A percentile compares a stretch with the other conserved stretches of the same genome.
phyloP scores from a whole-genome alignment of 2,797 vertebrate genomes.

The Melopsittacus undulatus region DNA sequence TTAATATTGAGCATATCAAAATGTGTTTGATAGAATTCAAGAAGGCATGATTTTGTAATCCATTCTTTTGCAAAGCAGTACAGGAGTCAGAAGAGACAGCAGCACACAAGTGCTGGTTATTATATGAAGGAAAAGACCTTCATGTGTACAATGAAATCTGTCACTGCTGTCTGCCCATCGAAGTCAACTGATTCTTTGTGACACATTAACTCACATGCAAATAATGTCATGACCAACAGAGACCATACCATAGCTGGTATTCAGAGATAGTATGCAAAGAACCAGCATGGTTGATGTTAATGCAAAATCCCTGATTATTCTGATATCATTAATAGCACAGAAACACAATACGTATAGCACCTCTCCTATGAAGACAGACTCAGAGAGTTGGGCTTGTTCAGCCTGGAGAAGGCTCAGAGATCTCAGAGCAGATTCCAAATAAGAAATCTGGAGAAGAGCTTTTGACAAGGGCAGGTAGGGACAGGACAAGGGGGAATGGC shows the following conservation, averaged over 20 bases:
- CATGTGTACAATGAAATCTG: background rate
- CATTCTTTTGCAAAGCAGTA: background rate
- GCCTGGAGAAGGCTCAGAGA: background rate
- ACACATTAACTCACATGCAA: rapidly evolving
- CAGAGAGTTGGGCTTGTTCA: background rate
- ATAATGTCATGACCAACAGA: background rate
- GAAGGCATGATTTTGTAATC: background rate
- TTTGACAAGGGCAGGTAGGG: too few species aligned
- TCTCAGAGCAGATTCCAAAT: background rate
- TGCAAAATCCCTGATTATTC: background rate
- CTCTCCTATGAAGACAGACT: background rate
- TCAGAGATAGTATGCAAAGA: background rate
- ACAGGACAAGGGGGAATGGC: background rate
- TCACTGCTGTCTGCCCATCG: background rate
- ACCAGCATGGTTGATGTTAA: rapidly evolving
- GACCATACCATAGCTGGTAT: rapidly evolving
- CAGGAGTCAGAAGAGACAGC: too few species aligned
- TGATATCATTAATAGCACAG: background rate
- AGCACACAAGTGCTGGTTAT: background rate
- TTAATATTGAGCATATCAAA: background rate
- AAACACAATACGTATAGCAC: background rate
- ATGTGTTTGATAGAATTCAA: background rate
- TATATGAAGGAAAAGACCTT: background rate
- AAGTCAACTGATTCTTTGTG: background rate
- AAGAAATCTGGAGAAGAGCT: background rate